Evolutionary conservation across 1,140 invertebrate genomes (phyloP).

Genomic region (Pseudomyrmex gracilis): DNA sequence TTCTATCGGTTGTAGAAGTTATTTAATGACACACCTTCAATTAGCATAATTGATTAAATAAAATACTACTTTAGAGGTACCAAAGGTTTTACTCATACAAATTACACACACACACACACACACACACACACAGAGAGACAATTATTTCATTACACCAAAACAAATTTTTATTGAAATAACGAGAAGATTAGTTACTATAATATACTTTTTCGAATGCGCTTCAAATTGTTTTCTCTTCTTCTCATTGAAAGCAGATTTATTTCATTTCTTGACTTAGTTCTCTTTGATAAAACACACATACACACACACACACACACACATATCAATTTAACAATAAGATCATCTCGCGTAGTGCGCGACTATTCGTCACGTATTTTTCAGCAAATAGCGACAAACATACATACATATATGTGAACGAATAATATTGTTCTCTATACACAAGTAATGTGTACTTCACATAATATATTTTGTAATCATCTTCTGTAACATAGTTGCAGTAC

Average conservation of each 20-base stretch:
- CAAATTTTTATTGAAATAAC: too few species aligned
- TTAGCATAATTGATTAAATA: constrained; percentile 31
- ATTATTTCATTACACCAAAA: too few species aligned
- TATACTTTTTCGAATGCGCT: too few species aligned
- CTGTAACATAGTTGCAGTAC: not conserved
- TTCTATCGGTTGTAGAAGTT: constrained; percentile 12
- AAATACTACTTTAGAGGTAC: not conserved
- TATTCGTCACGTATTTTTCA: constrained; percentile 8
- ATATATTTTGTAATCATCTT: too few species aligned
- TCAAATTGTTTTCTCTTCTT: not conserved
- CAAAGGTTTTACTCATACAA: constrained; percentile 15
- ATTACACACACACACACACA: not conserved
- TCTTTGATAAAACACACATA: too few species aligned
- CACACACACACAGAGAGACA: not conserved
- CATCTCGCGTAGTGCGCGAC: not conserved
- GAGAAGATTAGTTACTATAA: too few species aligned
- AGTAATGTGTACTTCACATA: constrained; percentile 1
- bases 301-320: too few species aligned
- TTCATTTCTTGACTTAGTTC: not conserved
- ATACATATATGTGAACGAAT: constrained; percentile 3
- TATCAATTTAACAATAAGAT: not conserved
- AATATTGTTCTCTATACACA: constrained; percentile 19
- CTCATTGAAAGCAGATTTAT: not conserved
- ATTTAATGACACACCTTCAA: constrained; percentile 44
- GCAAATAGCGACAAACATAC: constrained; percentile 10